These are phyloP conservation scores for Seira ritae DNA, from an alignment of 2,888 invertebrate species.

Conservation along the genomic window DNA sequence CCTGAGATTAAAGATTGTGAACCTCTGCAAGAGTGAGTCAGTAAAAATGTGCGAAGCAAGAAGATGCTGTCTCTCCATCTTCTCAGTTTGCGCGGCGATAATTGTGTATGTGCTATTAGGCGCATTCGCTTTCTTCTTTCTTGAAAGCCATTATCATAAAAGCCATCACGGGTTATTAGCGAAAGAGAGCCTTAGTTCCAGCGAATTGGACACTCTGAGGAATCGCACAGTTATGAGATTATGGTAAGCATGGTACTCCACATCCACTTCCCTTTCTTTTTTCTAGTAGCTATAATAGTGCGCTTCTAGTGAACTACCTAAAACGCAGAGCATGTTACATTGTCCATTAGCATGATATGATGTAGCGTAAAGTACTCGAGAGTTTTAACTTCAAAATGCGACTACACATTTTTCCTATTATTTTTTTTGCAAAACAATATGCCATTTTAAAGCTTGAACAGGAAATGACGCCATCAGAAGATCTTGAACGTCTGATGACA, in stretches of 20 bases:
- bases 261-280: background rate
- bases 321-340: too few species aligned
- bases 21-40: background rate
- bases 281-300: too few species aligned
- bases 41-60: slow-evolving; percentile 72
- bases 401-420: too few species aligned
- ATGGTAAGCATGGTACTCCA: slow-evolving; percentile 66
- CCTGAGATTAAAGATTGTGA: too few species aligned
- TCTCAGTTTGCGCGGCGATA: slow-evolving; percentile 72
- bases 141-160: slow-evolving; percentile 80
- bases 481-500: background rate
- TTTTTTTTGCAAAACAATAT: background rate
- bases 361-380: too few species aligned
- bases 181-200: slow-evolving; percentile 70
- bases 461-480: background rate
- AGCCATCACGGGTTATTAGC: slow-evolving; percentile 67
- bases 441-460: background rate
- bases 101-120: slow-evolving; percentile 94
- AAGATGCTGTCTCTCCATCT: slow-evolving; percentile 73
- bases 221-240: slow-evolving; percentile 72
- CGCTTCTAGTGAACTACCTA: too few species aligned
- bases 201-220: slow-evolving; percentile 71
- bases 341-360: too few species aligned
- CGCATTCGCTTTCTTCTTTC: slow-evolving; percentile 91
- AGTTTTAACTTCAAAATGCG: too few species aligned